These are phyloP conservation scores for Epinotia demarniana DNA, from an alignment of 2,888 invertebrate species.

Conservation along the genomic window DNA sequence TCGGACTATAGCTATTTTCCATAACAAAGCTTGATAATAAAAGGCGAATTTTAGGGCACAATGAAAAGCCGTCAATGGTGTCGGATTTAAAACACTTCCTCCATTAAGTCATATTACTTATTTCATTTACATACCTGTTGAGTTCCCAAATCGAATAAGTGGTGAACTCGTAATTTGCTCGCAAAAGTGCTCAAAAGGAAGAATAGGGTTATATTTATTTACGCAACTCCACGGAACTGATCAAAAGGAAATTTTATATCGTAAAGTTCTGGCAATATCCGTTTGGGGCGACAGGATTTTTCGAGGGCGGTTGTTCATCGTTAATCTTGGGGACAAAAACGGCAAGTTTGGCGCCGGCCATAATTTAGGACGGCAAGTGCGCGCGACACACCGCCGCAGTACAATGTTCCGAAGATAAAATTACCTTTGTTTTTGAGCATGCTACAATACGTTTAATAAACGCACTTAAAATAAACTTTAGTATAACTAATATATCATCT, in stretches of 20 bases:
- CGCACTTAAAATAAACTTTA: neutral
- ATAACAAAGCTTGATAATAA: neutral
- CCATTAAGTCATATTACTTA: neutral
- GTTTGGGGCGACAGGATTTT: slow-evolving; percentile 81
- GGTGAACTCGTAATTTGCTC: slow-evolving; percentile 40
- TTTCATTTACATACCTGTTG: slow-evolving; percentile 32
- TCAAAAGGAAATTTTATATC: slow-evolving; percentile 76
- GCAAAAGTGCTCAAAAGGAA: slow-evolving; percentile 54
- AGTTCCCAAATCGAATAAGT: slow-evolving; percentile 16
- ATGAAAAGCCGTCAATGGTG: too few species aligned
- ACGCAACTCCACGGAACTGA: slow-evolving; percentile 71
- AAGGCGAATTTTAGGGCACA: neutral
- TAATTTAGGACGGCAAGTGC: slow-evolving; percentile 78
- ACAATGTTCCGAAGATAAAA: slow-evolving; percentile 47
- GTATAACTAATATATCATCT: neutral
- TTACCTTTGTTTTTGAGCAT: slow-evolving; percentile 39
- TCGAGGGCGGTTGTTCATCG: slow-evolving; percentile 80
- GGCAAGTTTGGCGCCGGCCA: slow-evolving; percentile 73
- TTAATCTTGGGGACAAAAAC: slow-evolving; percentile 83
- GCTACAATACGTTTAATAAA: neutral
- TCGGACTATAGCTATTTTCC: too few species aligned
- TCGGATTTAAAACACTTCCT: slow-evolving; percentile 5
- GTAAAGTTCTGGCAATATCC: slow-evolving; percentile 77
- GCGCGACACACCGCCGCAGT: slow-evolving; percentile 71
- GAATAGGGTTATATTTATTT: slow-evolving; percentile 67